These are phyloP conservation scores for Strongylocentrotus purpuratus DNA, from an alignment of 35 echinoderm and acorn worm genomes.

Conservation along the genomic window DNA sequence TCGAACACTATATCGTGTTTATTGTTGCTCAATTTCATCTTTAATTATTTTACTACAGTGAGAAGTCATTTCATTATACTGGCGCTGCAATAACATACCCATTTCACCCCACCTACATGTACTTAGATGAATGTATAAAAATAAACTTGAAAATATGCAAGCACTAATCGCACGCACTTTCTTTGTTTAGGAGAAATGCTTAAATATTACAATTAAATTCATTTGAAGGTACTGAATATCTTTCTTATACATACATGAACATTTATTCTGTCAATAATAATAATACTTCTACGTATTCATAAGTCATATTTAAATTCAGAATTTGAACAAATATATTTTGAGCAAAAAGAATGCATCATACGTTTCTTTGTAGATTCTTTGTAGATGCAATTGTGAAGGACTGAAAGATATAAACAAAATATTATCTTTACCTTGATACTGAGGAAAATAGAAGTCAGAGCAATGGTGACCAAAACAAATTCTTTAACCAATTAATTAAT, in stretches of 20 bases:
- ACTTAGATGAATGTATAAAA: neutral
- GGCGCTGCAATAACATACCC: neutral
- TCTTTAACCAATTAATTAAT: too few relatives aligned
- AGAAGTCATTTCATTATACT: neutral
- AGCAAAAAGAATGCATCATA: too few relatives aligned
- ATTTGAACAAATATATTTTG: neutral
- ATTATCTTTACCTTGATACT: too few relatives aligned
- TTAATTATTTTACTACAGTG: neutral
- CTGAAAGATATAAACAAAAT: too few relatives aligned
- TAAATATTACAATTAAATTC: neutral
- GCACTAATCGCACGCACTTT: neutral
- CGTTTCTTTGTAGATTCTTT: too few relatives aligned
- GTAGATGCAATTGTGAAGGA: too few relatives aligned
- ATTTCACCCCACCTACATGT: neutral
- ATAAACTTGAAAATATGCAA: neutral
- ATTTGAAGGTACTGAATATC: neutral
- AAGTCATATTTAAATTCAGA: neutral
- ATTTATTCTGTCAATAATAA: neutral
- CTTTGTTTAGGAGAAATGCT: neutral
- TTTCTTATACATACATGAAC: neutral
- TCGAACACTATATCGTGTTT: neutral
- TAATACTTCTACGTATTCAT: neutral
- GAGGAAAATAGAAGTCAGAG: too few relatives aligned
- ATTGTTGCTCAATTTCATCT: neutral
- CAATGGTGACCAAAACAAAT: too few relatives aligned